Percentiles rank a stretch among this genome's conserved stretches.
Evolutionary conservation across 2,888 invertebrate species (phyloP).

Genomic region (Helleia helle): DNA sequence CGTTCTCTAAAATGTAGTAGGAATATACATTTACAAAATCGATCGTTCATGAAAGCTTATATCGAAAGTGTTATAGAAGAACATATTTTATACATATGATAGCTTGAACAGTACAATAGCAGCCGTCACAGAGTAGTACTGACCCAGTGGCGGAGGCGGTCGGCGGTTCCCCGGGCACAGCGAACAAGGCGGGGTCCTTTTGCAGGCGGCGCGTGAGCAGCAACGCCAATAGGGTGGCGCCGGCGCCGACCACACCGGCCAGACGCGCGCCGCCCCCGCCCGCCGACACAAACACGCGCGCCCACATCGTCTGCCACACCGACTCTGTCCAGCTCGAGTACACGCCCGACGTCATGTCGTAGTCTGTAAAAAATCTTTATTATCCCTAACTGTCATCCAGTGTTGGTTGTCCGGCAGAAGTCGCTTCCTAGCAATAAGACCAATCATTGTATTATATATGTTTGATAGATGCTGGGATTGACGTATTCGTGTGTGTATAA

Average conservation of each 20-base stretch:
- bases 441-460: too few relatives aligned
- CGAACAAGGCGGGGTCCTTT: constrained; percentile 35
- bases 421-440: too few relatives aligned
- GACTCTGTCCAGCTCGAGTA: constrained; percentile 95
- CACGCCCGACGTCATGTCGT: constrained; percentile 81
- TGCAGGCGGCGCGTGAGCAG: constrained; percentile 47
- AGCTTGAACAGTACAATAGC: constrained; percentile 1
- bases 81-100: too few relatives aligned
- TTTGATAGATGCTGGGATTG: too few relatives aligned
- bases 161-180: constrained; percentile 18
- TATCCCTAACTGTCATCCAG: too few relatives aligned
- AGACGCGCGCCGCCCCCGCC: constrained; percentile 59
- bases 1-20: too few relatives aligned
- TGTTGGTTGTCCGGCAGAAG: too few relatives aligned
- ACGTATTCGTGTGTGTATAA: too few relatives aligned
- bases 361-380: constrained; percentile 60
- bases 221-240: constrained; percentile 34
- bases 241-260: constrained; percentile 36
- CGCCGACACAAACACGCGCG: constrained; percentile 86
- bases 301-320: constrained; percentile 82
- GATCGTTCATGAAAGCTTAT: too few relatives aligned
- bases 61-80: too few relatives aligned
- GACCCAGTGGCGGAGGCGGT: constrained; percentile 37
- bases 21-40: too few relatives aligned
- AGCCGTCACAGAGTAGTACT: constrained; percentile 14